Evolutionary conservation across 2,113 vertebrate species (phyloP).

Genomic region (Lagopus leucura): DNA sequence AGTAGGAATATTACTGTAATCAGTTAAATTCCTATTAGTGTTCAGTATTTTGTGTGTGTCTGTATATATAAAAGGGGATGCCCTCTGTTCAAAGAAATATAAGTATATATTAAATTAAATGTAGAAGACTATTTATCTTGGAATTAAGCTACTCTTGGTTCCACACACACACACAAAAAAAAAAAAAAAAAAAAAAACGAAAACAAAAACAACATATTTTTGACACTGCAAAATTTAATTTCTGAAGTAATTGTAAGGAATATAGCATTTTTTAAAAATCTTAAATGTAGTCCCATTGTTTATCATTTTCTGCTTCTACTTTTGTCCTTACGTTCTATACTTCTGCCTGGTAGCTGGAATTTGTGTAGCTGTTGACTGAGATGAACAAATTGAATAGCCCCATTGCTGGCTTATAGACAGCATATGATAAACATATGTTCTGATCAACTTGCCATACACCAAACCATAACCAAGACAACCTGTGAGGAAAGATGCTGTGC

Average conservation of each 20-base stretch:
- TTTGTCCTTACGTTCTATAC: not conserved
- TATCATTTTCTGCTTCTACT: not conserved
- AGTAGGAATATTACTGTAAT: conserved; percentile 37
- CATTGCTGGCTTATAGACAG: not conserved
- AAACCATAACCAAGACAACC: not conserved
- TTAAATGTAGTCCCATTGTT: not conserved
- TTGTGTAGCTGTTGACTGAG: not conserved
- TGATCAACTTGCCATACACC: not conserved
- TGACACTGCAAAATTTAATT: not conserved
- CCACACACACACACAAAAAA: not conserved
- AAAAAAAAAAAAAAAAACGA: not conserved
- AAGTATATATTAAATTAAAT: not conserved
- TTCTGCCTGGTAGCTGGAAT: not conserved
- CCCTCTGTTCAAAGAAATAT: not conserved
- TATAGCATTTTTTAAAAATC: not conserved
- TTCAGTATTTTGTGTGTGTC: not conserved
- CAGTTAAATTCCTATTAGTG: conserved; percentile 24
- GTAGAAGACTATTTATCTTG: not conserved
- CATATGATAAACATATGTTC: not conserved
- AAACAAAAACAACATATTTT: not conserved
- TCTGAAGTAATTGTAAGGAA: not conserved
- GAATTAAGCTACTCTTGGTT: not conserved
- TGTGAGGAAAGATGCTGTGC: not conserved
- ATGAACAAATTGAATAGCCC: not conserved
- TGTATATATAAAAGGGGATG: not conserved